Evolutionary conservation across 2,888 invertebrate genomes (phyloP), one percentile per base, ranked within the genome.

Genomic region (Sphinx pinastri): DNA sequence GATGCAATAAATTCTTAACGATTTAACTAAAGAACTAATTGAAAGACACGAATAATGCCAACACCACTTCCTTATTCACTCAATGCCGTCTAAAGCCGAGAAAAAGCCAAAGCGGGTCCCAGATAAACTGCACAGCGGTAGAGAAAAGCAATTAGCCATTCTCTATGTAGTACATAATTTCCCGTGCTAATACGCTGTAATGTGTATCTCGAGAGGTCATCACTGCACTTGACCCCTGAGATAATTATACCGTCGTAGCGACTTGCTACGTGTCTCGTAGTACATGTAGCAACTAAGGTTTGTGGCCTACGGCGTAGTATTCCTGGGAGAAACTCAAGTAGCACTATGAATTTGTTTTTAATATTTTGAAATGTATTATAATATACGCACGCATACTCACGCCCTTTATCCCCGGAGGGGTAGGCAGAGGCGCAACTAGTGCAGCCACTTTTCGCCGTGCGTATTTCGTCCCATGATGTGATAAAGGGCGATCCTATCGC

Each of bases 201-300:
- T 63, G 19, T 47, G 31, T 60, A 49, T 63, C 49, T 63, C 49
- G 19, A 63, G 63, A 63, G 63, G 47, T 63, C 63, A 63, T 63
- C 63, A 63, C 60, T 63, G 60, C 60, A 63, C 63, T 63, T 63
- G 63, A 63, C 63, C 63, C 8, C 49, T 49, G 49, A 63, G 63
- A 63, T 63, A 63, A 63, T 63, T 63, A 63, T 47, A 47, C 49
- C 25, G 13, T 12, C 60, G 60, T 63, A 63, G 63, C 63, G 13
- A 47, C 49, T 19, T 49, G 63, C 63, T 63, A 63, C 63, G 63
- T 63, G 19, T 63, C 63, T 49, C 63, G 63, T 63, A 63, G 63
- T 19, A 60, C 45, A 45, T 45, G 38, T 60, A 60, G 59, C 63
- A 49, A 47, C 63, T 13, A 19, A 63, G 63, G 19, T 63, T 49